Evolutionary conservation across 2,113 vertebrate species (phyloP).

Genomic region (Paramisgurnus dabryanus): DNA sequence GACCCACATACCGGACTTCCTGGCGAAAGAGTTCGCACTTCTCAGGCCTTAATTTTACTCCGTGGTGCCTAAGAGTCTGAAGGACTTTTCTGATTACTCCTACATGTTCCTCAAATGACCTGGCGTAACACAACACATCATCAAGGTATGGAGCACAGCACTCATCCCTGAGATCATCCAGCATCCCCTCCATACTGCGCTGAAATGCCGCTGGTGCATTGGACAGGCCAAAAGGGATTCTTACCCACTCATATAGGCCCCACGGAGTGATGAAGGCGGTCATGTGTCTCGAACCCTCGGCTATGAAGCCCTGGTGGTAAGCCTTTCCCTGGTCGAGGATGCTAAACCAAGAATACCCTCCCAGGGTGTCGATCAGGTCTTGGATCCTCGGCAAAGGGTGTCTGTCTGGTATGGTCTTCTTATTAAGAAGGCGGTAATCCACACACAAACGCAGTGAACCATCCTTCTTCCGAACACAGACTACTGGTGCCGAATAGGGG

Average conservation of each 20-base stretch:
- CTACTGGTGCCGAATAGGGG: too few relatives aligned
- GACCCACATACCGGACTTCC: conserved; percentile 42
- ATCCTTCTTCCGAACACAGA: too few relatives aligned
- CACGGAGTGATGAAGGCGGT: background rate
- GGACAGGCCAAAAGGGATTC: too few relatives aligned
- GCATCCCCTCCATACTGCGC: conserved; percentile 36
- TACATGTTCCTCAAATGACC: conserved; percentile 39
- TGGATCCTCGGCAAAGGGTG: conserved; percentile 3
- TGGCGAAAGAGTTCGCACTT: conserved; percentile 49
- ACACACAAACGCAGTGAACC: background rate
- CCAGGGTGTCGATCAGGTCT: conserved; percentile 17
- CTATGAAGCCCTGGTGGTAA: too few relatives aligned
- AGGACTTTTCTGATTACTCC: conserved; percentile 9
- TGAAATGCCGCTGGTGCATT: background rate
- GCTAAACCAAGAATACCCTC: conserved; percentile 4
- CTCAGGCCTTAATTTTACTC: conserved; percentile 37
- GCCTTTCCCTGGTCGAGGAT: conserved; percentile 3
- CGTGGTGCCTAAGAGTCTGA: background rate
- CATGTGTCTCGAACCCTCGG: too few relatives aligned
- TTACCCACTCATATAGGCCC: background rate
- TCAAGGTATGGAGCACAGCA: too few relatives aligned
- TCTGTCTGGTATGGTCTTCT: too few relatives aligned
- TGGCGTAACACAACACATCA: background rate
- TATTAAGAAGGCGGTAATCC: background rate
- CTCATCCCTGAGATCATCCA: background rate